These are phyloP conservation scores for Eumacrocentrus americanus DNA, from an alignment of 2,888 invertebrate genomes.

Conservation along the genomic window DNA sequence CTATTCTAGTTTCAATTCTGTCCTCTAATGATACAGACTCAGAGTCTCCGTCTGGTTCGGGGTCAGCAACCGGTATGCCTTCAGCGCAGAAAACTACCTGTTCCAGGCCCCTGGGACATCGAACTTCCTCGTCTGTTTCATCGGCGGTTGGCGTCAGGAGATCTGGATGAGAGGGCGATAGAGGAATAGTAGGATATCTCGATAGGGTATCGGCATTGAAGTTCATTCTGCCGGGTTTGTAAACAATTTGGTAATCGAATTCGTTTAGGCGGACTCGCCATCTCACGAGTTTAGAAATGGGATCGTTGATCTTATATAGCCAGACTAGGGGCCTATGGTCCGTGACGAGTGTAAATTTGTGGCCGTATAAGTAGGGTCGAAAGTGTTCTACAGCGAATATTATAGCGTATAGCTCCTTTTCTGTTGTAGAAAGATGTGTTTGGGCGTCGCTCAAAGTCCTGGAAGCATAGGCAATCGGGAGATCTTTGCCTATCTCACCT, in stretches of 20 bases:
- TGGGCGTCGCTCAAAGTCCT: conserved; percentile 32
- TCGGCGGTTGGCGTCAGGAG: too few relatives aligned
- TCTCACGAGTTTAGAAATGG: too few relatives aligned
- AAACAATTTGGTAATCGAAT: too few relatives aligned
- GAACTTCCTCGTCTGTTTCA: not conserved
- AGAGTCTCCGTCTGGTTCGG: too few relatives aligned
- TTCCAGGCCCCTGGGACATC: too few relatives aligned
- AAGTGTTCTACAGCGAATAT: conserved; percentile 24
- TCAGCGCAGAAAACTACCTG: too few relatives aligned
- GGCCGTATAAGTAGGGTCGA: conserved; percentile 27
- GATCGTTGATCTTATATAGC: conserved; percentile 18
- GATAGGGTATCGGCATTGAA: conserved; percentile 26
- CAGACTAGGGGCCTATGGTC: conserved; percentile 27
- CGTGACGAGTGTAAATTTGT: conserved; percentile 20
- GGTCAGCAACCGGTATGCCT: too few relatives aligned
- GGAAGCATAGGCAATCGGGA: conserved; percentile 30
- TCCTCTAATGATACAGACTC: too few relatives aligned
- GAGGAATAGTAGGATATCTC: conserved; percentile 11
- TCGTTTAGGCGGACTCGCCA: too few relatives aligned
- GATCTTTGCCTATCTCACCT: conserved; percentile 28
- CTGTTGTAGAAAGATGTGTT: conserved; percentile 20
- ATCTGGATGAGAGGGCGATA: too few relatives aligned
- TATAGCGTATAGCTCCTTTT: conserved; percentile 21
- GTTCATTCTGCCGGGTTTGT: too few relatives aligned
- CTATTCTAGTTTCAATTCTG: not conserved